Percentiles rank a stretch among this genome's conserved stretches.
Evolutionary conservation across 2,888 invertebrate genomes (phyloP).

Genomic region (Schizaphis graminum): DNA sequence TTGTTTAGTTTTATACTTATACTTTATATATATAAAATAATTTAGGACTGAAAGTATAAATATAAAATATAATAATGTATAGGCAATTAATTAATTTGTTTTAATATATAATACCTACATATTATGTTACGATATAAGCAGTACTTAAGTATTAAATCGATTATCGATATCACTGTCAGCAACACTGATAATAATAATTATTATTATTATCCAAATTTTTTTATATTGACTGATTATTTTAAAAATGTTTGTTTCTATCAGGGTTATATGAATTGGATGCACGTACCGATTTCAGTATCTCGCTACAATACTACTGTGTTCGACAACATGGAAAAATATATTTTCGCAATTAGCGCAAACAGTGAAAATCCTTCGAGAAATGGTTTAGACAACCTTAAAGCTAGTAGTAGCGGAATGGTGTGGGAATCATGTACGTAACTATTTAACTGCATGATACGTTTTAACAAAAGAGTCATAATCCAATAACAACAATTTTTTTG

Average conservation of each 20-base stretch:
- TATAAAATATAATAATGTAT: too few relatives aligned
- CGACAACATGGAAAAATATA: constrained; percentile 73
- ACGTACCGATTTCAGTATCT: constrained; percentile 73
- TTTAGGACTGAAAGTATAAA: too few relatives aligned
- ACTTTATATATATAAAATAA: too few relatives aligned
- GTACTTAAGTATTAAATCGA: not conserved
- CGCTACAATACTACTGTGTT: constrained; percentile 76
- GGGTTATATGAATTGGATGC: constrained; percentile 77
- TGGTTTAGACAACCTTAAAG: not conserved
- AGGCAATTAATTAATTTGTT: too few relatives aligned
- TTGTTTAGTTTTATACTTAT: not conserved
- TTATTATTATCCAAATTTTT: not conserved
- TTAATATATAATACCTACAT: too few relatives aligned
- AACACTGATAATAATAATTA: not conserved
- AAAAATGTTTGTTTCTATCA: constrained; percentile 69
- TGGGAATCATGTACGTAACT: constrained; percentile 76
- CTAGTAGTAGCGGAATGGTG: constrained; percentile 82
- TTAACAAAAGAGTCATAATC: not conserved
- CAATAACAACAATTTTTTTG: not conserved
- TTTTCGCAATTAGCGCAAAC: constrained; percentile 88
- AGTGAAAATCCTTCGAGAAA: constrained; percentile 72
- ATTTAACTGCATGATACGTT: not conserved
- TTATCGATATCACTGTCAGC: too few relatives aligned
- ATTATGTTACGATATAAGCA: too few relatives aligned
- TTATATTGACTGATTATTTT: not conserved